Evolutionary conservation across 53 echinoderm and acorn worm genomes (phyloP).

Genomic region (Antedon mediterranea): DNA sequence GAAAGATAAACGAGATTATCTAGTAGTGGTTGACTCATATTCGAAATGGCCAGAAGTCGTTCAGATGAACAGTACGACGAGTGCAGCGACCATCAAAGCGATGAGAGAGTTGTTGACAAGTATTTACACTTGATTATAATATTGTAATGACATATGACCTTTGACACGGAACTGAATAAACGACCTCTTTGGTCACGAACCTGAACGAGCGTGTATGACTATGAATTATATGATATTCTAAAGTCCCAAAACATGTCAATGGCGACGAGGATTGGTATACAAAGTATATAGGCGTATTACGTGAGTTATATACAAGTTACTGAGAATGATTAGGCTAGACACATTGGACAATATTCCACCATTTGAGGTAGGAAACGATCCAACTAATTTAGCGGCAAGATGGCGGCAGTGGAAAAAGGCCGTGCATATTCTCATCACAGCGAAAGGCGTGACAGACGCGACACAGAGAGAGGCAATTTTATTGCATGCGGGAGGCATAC

Average conservation of each 20-base stretch:
- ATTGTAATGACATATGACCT: no score
- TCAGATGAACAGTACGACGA: no score
- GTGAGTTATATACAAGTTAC: not conserved
- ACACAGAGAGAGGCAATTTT: not conserved
- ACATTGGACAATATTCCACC: not conserved
- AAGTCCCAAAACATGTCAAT: not conserved
- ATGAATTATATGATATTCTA: no score
- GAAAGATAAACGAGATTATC: no score
- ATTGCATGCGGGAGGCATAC: not conserved
- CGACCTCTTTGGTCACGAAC: not conserved
- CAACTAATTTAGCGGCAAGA: not conserved
- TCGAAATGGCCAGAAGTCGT: no score
- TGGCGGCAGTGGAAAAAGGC: not conserved
- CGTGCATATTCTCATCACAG: not conserved
- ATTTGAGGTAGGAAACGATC: not conserved
- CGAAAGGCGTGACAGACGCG: not conserved
- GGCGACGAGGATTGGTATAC: not conserved
- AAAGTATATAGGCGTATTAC: not conserved
- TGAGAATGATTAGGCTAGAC: not conserved
- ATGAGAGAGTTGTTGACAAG: no score
- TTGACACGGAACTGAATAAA: not conserved
- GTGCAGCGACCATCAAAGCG: no score
- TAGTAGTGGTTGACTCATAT: no score
- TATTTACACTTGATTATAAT: no score
- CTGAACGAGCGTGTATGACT: no score